Evolutionary conservation across 2,888 invertebrate genomes (phyloP).

Genomic region (Anticlea derivata): DNA sequence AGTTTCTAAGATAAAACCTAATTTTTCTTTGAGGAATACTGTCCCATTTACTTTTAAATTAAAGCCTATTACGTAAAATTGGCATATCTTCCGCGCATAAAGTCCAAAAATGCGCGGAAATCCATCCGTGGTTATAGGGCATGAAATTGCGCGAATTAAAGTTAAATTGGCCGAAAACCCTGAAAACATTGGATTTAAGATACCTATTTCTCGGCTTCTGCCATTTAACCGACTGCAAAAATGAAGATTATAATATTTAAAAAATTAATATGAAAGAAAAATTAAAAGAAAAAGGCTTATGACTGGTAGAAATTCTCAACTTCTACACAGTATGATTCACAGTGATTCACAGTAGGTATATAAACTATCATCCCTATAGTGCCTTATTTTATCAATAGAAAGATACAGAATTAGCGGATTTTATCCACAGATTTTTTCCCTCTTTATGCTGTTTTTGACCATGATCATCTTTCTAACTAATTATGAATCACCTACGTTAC

Average conservation of each 20-base stretch:
- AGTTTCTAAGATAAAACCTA: background rate
- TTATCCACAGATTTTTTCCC: too few species aligned
- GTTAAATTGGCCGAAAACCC: constrained; percentile 23
- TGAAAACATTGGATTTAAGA: constrained; percentile 20
- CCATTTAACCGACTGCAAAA: background rate
- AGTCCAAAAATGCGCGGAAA: background rate
- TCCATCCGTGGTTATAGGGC: constrained; percentile 19
- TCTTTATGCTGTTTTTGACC: too few species aligned
- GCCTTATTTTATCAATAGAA: too few species aligned
- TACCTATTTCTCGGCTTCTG: constrained; percentile 1
- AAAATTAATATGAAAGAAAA: background rate
- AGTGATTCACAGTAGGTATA: too few species aligned
- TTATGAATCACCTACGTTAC: too few species aligned
- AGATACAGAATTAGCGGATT: too few species aligned
- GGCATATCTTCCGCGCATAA: constrained; percentile 3
- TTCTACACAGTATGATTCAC: too few species aligned
- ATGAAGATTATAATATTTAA: background rate
- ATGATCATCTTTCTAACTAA: too few species aligned
- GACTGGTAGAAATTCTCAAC: too few species aligned
- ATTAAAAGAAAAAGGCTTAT: too few species aligned
- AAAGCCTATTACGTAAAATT: constrained; percentile 4
- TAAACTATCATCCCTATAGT: too few species aligned
- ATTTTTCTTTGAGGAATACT: background rate
- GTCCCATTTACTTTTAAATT: background rate
- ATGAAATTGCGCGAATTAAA: constrained; percentile 26